Conservation (phyloP, 2,113 vertebrate species). For the Marmota flaviventris region DNA sequence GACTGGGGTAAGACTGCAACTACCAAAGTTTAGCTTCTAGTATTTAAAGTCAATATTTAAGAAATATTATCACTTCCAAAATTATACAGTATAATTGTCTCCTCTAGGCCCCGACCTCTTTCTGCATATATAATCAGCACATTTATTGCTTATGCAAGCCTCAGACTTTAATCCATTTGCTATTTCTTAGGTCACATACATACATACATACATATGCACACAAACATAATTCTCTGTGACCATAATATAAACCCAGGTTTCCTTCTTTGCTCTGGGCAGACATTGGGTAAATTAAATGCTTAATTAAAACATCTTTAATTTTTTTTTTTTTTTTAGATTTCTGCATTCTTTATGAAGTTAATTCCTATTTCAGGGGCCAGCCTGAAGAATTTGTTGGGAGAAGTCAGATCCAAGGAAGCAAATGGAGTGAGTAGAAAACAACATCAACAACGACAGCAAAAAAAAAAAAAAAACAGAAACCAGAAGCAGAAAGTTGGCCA, state of each 20-base stretch:
- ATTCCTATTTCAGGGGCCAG: background rate
- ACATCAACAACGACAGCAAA: background rate
- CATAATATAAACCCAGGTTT: background rate
- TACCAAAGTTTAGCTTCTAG: background rate
- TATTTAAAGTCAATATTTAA: conserved; percentile 8
- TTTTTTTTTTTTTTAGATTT: background rate
- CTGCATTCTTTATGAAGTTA: background rate
- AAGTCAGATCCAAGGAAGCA: background rate
- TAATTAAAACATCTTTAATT: background rate
- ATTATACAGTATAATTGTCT: background rate
- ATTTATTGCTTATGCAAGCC: background rate
- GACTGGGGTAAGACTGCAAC: background rate
- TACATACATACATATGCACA: background rate
- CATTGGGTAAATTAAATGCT: background rate
- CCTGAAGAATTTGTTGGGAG: background rate
- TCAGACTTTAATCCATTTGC: background rate
- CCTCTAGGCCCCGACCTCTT: background rate
- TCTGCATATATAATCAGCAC: background rate
- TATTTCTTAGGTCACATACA: background rate
- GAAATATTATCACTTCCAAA: background rate
- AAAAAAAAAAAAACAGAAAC: background rate
- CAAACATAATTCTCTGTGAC: background rate
- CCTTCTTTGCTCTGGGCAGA: background rate
- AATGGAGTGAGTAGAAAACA: background rate
- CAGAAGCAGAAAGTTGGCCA: background rate